A percentile compares a stretch with the other conserved stretches of the same genome.
Conservation (phyloP, 2,888 invertebrate genomes). For the Cephus sareptanus region DNA sequence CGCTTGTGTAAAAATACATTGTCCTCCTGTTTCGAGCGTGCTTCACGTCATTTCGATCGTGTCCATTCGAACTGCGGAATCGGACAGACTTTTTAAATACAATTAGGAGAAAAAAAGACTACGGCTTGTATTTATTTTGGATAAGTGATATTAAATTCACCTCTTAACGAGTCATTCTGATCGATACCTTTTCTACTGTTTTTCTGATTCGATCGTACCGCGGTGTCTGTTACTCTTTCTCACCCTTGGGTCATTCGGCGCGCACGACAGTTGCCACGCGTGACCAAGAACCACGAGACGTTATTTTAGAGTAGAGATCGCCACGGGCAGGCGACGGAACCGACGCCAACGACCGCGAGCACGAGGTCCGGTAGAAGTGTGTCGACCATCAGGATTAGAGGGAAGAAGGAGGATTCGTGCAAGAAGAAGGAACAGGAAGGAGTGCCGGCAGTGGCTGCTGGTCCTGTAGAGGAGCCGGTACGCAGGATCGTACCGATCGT, state of each 20-base stretch:
- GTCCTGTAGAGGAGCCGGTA: neutral
- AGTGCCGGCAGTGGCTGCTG: neutral
- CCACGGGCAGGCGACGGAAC: neutral
- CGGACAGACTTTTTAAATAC: neutral
- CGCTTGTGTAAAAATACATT: conserved; percentile 5
- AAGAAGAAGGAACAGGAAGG: neutral
- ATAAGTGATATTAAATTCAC: neutral
- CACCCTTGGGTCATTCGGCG: neutral
- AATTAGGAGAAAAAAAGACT: neutral
- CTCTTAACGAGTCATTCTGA: neutral
- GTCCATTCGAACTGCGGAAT: neutral
- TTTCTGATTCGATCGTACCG: neutral
- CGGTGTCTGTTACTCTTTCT: neutral
- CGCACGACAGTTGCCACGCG: neutral
- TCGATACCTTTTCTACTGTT: neutral
- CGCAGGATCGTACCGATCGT: neutral
- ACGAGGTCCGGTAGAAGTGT: neutral
- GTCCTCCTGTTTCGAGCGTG: neutral
- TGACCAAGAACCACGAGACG: neutral
- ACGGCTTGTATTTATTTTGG: neutral
- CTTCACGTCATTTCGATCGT: neutral
- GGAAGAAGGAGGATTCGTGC: neutral
- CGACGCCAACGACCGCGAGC: neutral
- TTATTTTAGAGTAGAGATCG: neutral
- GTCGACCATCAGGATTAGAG: neutral